Evolutionary conservation across 2,797 vertebrate genomes (phyloP).

Genomic region (Tolypeutes matacus): DNA sequence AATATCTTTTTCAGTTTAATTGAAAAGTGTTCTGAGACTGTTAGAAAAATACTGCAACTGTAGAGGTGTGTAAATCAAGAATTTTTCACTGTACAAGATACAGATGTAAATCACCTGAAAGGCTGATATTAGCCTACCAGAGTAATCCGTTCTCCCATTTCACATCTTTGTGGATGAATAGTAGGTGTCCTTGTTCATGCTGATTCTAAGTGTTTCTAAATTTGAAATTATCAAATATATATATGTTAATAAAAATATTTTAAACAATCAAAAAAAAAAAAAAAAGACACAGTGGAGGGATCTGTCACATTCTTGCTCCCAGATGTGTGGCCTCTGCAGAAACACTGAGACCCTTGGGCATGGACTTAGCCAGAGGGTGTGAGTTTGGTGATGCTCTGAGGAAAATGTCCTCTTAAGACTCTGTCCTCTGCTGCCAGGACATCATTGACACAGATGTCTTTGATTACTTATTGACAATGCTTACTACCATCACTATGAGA

Average conservation of each 20-base stretch:
- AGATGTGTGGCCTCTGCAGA: too few species aligned
- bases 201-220: slow-evolving; percentile 63
- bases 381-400: slow-evolving; percentile 98
- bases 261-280: too few species aligned
- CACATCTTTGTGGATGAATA: slow-evolving; percentile 33
- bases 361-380: slow-evolving; percentile 99
- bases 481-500: slow-evolving; percentile 98
- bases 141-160: slow-evolving; percentile 7
- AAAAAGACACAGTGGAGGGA: slow-evolving; percentile 97
- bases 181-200: slow-evolving; percentile 61
- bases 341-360: slow-evolving; percentile 90
- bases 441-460: slow-evolving; percentile 97
- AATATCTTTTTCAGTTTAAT: slow-evolving; percentile 36
- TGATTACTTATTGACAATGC: slow-evolving; percentile 98
- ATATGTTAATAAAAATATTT: slow-evolving; percentile 72
- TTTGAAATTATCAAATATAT: slow-evolving; percentile 63
- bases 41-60: too few species aligned
- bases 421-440: slow-evolving; percentile 95
- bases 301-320: slow-evolving; percentile 77
- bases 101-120: neutral
- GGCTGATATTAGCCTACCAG: neutral
- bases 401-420: slow-evolving; percentile 97
- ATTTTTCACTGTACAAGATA: slow-evolving; percentile 36
- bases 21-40: slow-evolving; percentile 57
- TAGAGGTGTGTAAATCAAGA: neutral